These are phyloP conservation scores for Stictonetta naevosa DNA, from an alignment of 2,113 vertebrate genomes.

Conservation along the genomic window DNA sequence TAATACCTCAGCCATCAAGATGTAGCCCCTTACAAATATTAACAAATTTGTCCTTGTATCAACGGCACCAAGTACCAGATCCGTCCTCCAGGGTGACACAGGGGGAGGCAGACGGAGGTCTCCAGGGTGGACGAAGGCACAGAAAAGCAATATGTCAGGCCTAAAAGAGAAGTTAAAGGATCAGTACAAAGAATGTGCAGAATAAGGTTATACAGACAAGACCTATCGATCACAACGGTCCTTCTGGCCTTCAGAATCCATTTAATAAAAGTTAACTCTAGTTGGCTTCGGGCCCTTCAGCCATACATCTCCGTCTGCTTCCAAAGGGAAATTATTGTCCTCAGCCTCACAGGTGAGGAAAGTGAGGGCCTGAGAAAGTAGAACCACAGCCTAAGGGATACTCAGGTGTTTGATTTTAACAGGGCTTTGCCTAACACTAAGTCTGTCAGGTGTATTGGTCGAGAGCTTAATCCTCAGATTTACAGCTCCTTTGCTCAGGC, in stretches of 20 bases:
- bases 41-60: background rate
- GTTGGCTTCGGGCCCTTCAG: background rate
- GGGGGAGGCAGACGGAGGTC: background rate
- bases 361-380: conserved; percentile 4
- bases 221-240: background rate
- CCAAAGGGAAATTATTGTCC: conserved; percentile 34
- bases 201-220: background rate
- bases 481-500: background rate
- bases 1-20: background rate
- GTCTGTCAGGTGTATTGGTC: background rate
- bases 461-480: background rate
- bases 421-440: conserved; percentile 4
- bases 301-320: background rate
- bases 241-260: conserved; percentile 39
- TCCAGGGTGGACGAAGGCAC: background rate
- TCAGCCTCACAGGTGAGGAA: background rate
- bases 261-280: conserved; percentile 35
- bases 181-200: background rate
- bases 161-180: background rate
- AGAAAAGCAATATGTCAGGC: background rate
- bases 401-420: conserved; percentile 15
- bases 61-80: background rate
- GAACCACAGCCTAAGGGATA: background rate
- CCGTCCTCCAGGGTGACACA: background rate
- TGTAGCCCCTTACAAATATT: background rate